A percentile compares a stretch with the other conserved stretches of the same genome.
Evolutionary conservation across 2,888 invertebrate species (phyloP).

Genomic region (Latrodectus elegans): DNA sequence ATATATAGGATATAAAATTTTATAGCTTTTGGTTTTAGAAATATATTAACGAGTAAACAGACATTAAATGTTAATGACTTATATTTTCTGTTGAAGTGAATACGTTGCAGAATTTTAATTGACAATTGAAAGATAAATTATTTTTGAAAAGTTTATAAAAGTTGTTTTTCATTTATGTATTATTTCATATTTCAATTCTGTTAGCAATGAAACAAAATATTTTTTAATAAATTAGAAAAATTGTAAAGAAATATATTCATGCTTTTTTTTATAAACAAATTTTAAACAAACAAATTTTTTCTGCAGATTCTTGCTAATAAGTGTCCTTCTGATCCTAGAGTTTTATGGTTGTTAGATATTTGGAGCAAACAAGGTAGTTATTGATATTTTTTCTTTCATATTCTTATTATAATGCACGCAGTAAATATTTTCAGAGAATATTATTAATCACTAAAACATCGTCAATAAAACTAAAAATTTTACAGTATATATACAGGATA

Average conservation of each 20-base stretch:
- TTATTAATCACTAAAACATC: too few species aligned
- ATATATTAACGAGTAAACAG: too few species aligned
- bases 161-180: background rate
- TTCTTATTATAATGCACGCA: background rate
- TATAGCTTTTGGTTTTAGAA: too few species aligned
- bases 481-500: too few species aligned
- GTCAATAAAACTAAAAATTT: too few species aligned
- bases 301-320: slow-evolving; percentile 23
- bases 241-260: background rate
- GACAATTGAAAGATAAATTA: too few species aligned
- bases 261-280: background rate
- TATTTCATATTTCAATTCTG: background rate
- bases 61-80: too few species aligned
- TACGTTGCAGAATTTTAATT: too few species aligned
- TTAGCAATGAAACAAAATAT: background rate
- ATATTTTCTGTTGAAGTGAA: too few species aligned
- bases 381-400: background rate
- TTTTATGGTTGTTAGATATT: slow-evolving; percentile 40
- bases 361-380: slow-evolving; percentile 26
- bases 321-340: slow-evolving; percentile 53
- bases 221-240: background rate
- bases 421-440: too few species aligned
- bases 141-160: too few species aligned
- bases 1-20: too few species aligned
- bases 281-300: background rate